A percentile compares a stretch with the other conserved stretches of the same genome.
Conservation (phyloP, 2,888 invertebrate genomes). For the Rapana venosa region DNA sequence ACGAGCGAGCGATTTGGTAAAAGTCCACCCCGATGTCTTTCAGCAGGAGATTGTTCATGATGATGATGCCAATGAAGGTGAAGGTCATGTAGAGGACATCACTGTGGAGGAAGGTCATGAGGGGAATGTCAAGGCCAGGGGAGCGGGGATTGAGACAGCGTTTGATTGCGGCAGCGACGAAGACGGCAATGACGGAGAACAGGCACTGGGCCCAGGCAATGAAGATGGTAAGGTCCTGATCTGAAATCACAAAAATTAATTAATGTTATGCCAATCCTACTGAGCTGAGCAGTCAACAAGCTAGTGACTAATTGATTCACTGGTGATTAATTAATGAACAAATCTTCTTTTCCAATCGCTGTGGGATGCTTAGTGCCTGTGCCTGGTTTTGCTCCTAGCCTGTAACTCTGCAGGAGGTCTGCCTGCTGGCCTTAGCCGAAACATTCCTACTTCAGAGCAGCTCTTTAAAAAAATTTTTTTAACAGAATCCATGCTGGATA, state of each 20-base stretch:
- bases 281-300: no score
- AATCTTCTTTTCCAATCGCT: no score
- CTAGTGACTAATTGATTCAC: no score
- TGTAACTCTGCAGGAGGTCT: no score
- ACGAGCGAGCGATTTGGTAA: conserved; percentile 77
- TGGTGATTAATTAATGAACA: no score
- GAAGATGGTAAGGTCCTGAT: conserved; percentile 73
- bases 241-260: conserved; percentile 21
- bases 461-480: no score
- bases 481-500: no score
- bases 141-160: conserved; percentile 26
- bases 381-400: no score
- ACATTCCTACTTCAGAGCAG: no score
- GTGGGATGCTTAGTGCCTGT: no score
- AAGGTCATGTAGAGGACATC: conserved; percentile 58
- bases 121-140: neutral
- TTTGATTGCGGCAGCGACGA: conserved; percentile 40
- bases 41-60: conserved; percentile 77
- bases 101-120: conserved; percentile 31
- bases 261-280: no score
- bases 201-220: conserved; percentile 77
- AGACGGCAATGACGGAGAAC: conserved; percentile 65
- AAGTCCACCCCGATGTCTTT: conserved; percentile 77
- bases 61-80: conserved; percentile 71
- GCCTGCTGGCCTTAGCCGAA: no score